These are phyloP conservation scores for Scaptomyza polygonia DNA, from an alignment of 2,888 invertebrate species.

Conservation along the genomic window DNA sequence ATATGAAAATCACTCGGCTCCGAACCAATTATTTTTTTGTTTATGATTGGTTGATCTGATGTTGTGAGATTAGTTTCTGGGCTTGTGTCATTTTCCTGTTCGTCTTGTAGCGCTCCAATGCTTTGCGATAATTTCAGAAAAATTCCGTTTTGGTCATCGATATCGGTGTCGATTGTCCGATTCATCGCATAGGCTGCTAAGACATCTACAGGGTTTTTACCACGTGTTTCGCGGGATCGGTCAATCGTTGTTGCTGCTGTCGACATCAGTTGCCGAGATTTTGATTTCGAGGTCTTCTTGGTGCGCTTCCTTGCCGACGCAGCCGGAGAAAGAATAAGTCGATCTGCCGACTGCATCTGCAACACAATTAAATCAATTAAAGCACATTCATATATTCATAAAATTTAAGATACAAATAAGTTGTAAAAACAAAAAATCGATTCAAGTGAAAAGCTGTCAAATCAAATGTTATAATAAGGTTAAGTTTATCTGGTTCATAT, in stretches of 20 bases:
- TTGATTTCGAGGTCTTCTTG: conserved; percentile 18
- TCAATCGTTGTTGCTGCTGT: not conserved
- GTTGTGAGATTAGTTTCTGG: not conserved
- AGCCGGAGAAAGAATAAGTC: not conserved
- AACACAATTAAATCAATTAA: conserved; percentile 3
- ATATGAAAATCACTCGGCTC: conserved; percentile 13
- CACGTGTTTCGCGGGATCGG: not conserved
- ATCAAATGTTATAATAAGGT: no score
- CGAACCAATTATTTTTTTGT: not conserved
- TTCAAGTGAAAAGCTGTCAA: no score
- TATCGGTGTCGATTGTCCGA: no score
- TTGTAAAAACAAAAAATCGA: no score
- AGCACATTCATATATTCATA: no score
- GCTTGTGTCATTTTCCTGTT: not conserved
- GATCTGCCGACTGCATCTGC: conserved; percentile 18
- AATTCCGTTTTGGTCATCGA: not conserved
- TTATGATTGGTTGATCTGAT: conserved; percentile 7
- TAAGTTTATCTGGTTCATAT: no score
- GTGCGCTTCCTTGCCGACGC: conserved; percentile 12
- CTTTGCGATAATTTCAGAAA: not conserved
- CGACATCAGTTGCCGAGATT: conserved; percentile 5
- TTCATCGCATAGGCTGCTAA: not conserved
- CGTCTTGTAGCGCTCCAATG: not conserved
- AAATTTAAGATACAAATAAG: no score
- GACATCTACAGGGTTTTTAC: not conserved